Percentiles rank a stretch among this genome's conserved stretches.
Evolutionary conservation across 2,888 invertebrate species (phyloP).

Genomic region (Agrilus biguttatus): DNA sequence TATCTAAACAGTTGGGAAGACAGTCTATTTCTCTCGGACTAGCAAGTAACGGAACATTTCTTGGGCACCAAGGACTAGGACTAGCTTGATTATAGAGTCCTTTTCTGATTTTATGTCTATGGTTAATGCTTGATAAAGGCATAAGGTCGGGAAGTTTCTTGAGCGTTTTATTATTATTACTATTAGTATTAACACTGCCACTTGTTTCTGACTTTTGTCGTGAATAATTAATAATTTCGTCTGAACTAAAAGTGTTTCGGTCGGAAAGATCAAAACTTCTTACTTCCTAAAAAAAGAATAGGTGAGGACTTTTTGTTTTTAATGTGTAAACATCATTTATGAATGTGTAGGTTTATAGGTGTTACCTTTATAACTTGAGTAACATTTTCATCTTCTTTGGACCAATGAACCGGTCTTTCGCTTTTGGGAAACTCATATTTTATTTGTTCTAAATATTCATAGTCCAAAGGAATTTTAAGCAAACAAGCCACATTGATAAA

Average conservation of each 20-base stretch:
- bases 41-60: constrained; percentile 21
- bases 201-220: not conserved
- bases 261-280: too few species aligned
- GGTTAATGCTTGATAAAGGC: constrained; percentile 15
- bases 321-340: too few species aligned
- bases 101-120: constrained; percentile 13
- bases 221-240: too few species aligned
- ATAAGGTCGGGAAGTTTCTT: constrained; percentile 21
- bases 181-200: constrained; percentile 5
- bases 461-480: constrained; percentile 20
- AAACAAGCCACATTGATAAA: constrained; percentile 42
- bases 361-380: not conserved
- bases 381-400: not conserved
- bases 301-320: too few species aligned
- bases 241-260: too few species aligned
- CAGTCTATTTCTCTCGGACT: constrained; percentile 20
- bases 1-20: too few species aligned
- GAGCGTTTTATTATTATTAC: constrained; percentile 7
- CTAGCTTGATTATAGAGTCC: constrained; percentile 37
- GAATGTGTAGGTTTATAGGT: too few species aligned
- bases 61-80: constrained; percentile 43
- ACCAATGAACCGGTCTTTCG: not conserved
- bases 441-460: constrained; percentile 8
- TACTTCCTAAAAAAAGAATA: too few species aligned
- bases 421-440: constrained; percentile 1